Evolutionary conservation across 2,888 invertebrate species (phyloP).

Genomic region (Catocala nupta): DNA sequence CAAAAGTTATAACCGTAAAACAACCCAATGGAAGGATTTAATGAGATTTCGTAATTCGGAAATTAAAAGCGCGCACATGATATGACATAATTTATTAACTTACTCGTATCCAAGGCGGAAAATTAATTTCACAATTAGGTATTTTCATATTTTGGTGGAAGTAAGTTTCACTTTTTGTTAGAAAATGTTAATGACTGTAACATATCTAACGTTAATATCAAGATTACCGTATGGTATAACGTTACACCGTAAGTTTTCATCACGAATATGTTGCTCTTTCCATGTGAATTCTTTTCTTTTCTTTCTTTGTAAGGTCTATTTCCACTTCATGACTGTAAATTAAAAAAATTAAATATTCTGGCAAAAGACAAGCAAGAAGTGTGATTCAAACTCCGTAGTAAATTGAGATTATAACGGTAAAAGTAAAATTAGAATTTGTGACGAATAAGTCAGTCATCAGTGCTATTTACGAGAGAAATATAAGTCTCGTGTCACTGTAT

Average conservation of each 20-base stretch:
- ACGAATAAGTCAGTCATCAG: no score
- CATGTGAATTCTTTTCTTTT: no score
- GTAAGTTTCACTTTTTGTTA: constrained; percentile 47
- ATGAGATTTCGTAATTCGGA: constrained; percentile 12
- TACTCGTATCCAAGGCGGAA: constrained; percentile 49
- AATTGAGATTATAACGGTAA: no score
- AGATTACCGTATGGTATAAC: constrained; percentile 52
- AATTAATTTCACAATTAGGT: constrained; percentile 43
- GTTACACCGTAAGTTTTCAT: constrained; percentile 60
- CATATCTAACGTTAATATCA: constrained; percentile 64
- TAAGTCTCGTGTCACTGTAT: no score
- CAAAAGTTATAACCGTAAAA: constrained; percentile 25
- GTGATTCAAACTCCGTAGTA: no score
- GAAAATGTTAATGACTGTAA: constrained; percentile 66
- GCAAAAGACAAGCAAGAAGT: no score
- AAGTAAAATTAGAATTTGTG: no score
- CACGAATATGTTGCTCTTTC: neutral
- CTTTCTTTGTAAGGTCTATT: neutral
- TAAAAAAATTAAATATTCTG: neutral
- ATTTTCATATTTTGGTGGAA: constrained; percentile 43
- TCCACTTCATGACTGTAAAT: neutral
- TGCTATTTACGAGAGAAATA: no score
- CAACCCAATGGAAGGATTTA: neutral
- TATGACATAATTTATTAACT: constrained; percentile 30
- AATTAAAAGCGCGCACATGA: constrained; percentile 23